Base-by-base conservation (phyloP, 1,140 invertebrate species). In the Lepeophtheirus salmonis region DNA sequence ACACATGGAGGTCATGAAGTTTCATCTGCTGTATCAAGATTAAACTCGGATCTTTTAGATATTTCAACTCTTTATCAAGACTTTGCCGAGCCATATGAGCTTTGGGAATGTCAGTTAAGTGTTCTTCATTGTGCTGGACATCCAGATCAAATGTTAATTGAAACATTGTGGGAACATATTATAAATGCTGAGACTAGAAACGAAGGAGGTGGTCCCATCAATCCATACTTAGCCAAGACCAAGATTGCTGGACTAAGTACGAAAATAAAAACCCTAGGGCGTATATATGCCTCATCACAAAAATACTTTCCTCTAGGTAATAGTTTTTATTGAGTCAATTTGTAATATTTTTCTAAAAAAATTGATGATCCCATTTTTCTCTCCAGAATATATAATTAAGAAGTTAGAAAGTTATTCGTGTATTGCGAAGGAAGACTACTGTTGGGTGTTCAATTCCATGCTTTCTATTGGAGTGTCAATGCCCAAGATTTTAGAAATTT, bases 21-120 rank as follows among this genome's bases (percentile, higher is more conserved):
- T 2, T 12, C 41, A n/a, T 20, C 10, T 55, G 68, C 74, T 20
- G 68, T 75, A 25, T 62, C 60, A 12, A 67, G 70, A 22, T 67
- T 81, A 1, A 78, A 81, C 68, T 70, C 72, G 22, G 71, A 74
- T 61, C 70, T 81, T 2, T 67, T 77, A 24, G 74, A 77, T 64
- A 74, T 80, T 16, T 77, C 76, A 4, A 70, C 71, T 23, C 68
- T 74, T 62, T 67, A 66, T 56, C 61, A 65, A 22, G 62, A 65
- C 58, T 66, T 64, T 63, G 65, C 65, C 21, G 64, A 87, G 63
- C 82, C 81, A 2, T 81, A 84, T 67, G 77, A 81, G 17, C 53
- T 88, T 22, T 85, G 83, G 81, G 84, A 88, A 71, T 86, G 83
- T 68, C 84, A 89, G 72, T 71, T 89, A 48, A 81, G 83, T 0